These are phyloP conservation scores for Alligator sinensis DNA, from an alignment of 2,113 vertebrate genomes.

Conservation along the genomic window DNA sequence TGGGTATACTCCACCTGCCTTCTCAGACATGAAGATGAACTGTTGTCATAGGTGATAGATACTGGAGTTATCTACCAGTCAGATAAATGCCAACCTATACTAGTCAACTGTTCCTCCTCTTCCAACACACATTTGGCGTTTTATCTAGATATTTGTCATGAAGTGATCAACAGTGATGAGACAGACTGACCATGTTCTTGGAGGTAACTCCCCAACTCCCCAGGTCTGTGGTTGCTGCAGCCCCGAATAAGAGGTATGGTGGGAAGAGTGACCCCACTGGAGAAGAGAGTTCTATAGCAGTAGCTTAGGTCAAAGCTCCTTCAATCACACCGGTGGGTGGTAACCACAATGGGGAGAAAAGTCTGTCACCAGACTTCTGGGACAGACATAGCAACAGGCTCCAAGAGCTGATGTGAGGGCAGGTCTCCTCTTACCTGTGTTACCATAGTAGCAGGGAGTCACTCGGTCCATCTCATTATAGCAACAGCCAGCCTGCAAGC, in stretches of 20 bases:
- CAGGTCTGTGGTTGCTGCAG: not conserved
- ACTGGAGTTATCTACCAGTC: too few species aligned
- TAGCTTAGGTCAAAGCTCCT: accelerated
- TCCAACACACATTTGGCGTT: too few species aligned
- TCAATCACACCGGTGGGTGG: not conserved
- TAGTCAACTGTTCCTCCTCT: not conserved
- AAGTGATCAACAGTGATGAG: too few species aligned
- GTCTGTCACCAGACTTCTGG: accelerated
- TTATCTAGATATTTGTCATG: too few species aligned
- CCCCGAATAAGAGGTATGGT: not conserved
- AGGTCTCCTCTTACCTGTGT: slow-evolving; percentile 51
- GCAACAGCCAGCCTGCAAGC: slow-evolving; percentile 68
- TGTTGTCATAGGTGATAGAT: too few species aligned
- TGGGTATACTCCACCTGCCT: too few species aligned
- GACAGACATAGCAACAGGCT: accelerated
- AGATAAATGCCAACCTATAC: not conserved
- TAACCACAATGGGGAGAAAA: accelerated
- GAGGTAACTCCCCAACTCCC: too few species aligned
- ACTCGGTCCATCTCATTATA: slow-evolving; percentile 24
- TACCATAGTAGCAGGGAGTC: slow-evolving; percentile 70
- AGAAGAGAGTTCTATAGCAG: accelerated
- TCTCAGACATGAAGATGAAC: too few species aligned
- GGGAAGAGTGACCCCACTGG: not conserved
- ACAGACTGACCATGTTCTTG: not conserved
- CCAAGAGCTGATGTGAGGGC: accelerated